Percentiles rank a stretch among this genome's conserved stretches.
Evolutionary conservation across 30 jellyfish, hydroid and myxozoan genomes (phyloP).

Genomic region (Aurelia aurita complex sp. Pacific): DNA sequence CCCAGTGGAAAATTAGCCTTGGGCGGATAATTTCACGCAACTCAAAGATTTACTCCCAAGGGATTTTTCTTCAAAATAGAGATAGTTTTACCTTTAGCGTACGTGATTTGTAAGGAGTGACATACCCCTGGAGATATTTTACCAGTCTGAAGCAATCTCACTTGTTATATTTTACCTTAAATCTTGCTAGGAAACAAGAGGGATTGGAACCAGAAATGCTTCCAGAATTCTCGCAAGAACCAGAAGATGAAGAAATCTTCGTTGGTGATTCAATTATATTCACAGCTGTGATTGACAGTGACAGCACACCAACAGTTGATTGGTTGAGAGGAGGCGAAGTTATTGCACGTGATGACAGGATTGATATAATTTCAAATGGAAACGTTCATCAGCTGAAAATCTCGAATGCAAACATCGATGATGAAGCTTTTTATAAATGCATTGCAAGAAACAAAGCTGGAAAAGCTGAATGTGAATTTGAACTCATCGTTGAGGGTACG

Average conservation of each 20-base stretch:
- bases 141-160: too few relatives aligned
- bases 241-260: constrained; percentile 42
- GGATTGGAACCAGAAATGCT: not conserved
- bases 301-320: constrained; percentile 19
- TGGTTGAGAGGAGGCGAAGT: constrained; percentile 63
- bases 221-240: constrained; percentile 45
- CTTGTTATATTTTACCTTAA: not conserved
- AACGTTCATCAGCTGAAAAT: constrained; percentile 52
- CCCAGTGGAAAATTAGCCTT: too few relatives aligned
- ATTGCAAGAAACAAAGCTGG: constrained; percentile 83
- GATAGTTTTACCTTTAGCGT: too few relatives aligned
- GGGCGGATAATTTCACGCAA: too few relatives aligned
- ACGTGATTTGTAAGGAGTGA: too few relatives aligned
- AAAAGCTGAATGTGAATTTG: constrained; percentile 73
- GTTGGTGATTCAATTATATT: constrained; percentile 49
- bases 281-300: constrained; percentile 33
- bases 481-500: constrained; percentile 93
- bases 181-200: not conserved
- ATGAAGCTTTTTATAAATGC: constrained; percentile 87
- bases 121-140: too few relatives aligned
- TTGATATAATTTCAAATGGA: constrained; percentile 21
- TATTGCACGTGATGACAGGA: constrained; percentile 32
- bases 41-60: too few relatives aligned
- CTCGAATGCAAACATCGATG: constrained; percentile 61
- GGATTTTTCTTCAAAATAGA: too few relatives aligned